Base-by-base conservation (phyloP, 2,888 invertebrate genomes). In the Epiperipatus broadwayi region DNA sequence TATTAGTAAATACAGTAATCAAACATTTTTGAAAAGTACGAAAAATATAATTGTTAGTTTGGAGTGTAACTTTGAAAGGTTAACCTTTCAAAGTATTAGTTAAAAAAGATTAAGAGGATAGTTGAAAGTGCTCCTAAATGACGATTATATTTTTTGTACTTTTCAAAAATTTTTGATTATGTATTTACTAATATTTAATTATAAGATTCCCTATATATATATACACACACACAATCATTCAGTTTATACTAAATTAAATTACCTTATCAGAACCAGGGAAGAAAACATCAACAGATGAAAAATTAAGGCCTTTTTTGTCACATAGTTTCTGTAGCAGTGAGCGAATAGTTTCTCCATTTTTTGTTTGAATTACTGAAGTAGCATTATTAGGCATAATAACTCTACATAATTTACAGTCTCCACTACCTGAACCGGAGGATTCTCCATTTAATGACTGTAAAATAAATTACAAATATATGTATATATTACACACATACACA, bases 371-470 rank as follows among this genome's bases (percentile, higher is more conserved):
- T 47, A 91, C 85, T 1, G 89, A 85, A 3, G 89, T 85, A 41
- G 85, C 83, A 34, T 80, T 79, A 61, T 89, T 87, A 2, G 81
- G 80, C 43, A 93, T 64, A 52, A 80, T 73, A 43, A 93, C 81
- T 46, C 85, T 72, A 55, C 84, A 84, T 21, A 81, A 60, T 3
- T 68, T 63, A 29, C 49, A 49, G 12, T 45, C 43, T 30, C 45
- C 47, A 12, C 43, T 33, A 29, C 18, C 22, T n/a, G 41, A 41
- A 29, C 18, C 22, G 10, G 41, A 41, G 39, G 39, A 41, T 33
- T 45, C 42, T 28, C 35, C 41, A 21, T 45, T 45, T 20, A 45
- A 34, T 19, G 44, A 45, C 44, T 45, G 32, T 4, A 37, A 34
- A 8, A 25, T 12, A 20, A 12, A 32, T 12, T 19, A 15, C 14